Evolutionary conservation across 2,888 invertebrate genomes (phyloP).

Genomic region (Drosophila mulleri): DNA sequence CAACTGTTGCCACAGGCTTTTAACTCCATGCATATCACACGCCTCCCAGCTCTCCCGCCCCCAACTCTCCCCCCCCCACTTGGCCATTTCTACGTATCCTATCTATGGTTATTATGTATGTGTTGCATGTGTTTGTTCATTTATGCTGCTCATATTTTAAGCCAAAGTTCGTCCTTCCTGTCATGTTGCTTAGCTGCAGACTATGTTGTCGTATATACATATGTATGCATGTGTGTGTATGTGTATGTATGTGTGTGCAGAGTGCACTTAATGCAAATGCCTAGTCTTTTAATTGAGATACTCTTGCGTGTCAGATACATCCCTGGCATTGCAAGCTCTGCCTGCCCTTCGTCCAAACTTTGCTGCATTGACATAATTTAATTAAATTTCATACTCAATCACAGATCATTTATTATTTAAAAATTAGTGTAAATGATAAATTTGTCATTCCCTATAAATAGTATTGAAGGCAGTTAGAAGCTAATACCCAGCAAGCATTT

Average conservation of each 20-base stretch:
- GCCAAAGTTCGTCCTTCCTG: constrained; percentile 56
- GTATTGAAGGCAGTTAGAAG: neutral
- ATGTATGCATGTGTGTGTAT: too few species aligned
- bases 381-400: neutral
- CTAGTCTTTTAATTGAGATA: constrained; percentile 51
- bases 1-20: constrained; percentile 47
- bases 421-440: neutral
- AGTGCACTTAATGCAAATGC: constrained; percentile 61
- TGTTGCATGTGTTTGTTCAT: neutral
- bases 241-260: neutral
- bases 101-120: neutral
- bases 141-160: constrained; percentile 36
- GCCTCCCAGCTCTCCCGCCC: neutral
- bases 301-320: constrained; percentile 19
- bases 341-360: neutral
- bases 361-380: neutral
- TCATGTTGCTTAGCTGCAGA: constrained; percentile 9
- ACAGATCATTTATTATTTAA: neutral
- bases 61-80: too few species aligned
- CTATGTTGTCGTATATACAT: neutral
- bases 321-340: constrained; percentile 12
- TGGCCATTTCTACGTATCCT: neutral
- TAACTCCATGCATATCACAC: constrained; percentile 26
- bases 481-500: neutral
- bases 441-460: neutral